phyloP scores from a whole-genome alignment of 2,888 invertebrate species.

The Rhaphigaster nebulosa region DNA sequence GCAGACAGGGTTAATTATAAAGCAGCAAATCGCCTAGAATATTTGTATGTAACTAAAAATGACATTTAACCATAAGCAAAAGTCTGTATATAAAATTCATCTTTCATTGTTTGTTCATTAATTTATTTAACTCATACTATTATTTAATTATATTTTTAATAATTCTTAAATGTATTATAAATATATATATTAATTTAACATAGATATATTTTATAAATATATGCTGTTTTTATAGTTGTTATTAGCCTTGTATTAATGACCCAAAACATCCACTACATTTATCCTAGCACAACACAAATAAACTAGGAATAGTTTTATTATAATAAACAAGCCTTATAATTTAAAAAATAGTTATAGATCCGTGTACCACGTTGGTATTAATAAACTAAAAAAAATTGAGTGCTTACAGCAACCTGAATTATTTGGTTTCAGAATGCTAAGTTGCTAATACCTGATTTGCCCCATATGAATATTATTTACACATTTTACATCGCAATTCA shows the following conservation, averaged over 20 bases:
- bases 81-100: slow-evolving; percentile 45
- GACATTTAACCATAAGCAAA: slow-evolving; percentile 42
- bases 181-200: slow-evolving; percentile 55
- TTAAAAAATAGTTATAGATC: neutral
- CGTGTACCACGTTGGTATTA: neutral
- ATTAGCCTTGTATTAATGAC: neutral
- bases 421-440: neutral
- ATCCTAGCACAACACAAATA: neutral
- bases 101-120: slow-evolving; percentile 12
- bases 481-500: neutral
- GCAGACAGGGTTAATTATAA: slow-evolving; percentile 53
- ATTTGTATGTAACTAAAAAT: slow-evolving; percentile 37
- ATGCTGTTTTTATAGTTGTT: slow-evolving; percentile 59
- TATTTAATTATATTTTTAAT: slow-evolving; percentile 51
- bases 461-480: neutral
- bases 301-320: neutral
- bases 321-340: neutral
- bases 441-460: neutral
- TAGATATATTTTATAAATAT: slow-evolving; percentile 61
- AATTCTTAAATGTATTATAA: slow-evolving; percentile 51
- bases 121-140: slow-evolving; percentile 34
- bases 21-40: slow-evolving; percentile 50
- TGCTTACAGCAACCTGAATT: neutral
- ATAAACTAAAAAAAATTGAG: neutral
- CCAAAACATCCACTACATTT: neutral